A percentile compares a stretch with the other conserved stretches of the same genome.
phyloP scores from a whole-genome alignment of 2,888 invertebrate genomes.

The Troilus luridus region DNA sequence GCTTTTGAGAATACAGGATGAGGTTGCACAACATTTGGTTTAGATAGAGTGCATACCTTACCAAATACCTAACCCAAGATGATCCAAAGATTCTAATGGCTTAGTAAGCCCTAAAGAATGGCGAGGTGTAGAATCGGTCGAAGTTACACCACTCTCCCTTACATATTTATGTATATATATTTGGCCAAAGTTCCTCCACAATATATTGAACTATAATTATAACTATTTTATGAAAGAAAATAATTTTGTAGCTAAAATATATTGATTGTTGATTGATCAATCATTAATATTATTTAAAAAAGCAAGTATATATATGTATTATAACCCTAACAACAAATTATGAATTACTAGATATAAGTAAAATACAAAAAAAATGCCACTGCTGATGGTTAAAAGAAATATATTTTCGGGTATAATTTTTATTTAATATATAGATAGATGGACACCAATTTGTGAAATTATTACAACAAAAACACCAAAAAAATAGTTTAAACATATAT shows the following conservation, averaged over 20 bases:
- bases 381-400: neutral
- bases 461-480: conserved; percentile 13
- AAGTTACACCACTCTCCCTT: no score
- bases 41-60: no score
- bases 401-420: neutral
- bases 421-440: neutral
- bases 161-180: neutral
- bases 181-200: neutral
- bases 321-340: neutral
- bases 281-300: neutral
- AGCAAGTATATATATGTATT: neutral
- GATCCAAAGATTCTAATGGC: no score
- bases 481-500: neutral
- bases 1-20: no score
- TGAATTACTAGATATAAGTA: neutral
- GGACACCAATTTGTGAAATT: conserved; percentile 27
- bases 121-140: no score
- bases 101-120: no score
- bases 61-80: no score
- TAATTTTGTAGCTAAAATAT: neutral
- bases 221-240: neutral
- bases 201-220: neutral
- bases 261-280: neutral
- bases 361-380: neutral
- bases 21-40: no score